phyloP scores from a whole-genome alignment of 1,140 invertebrate genomes.

The Andrena cerasifolii region DNA sequence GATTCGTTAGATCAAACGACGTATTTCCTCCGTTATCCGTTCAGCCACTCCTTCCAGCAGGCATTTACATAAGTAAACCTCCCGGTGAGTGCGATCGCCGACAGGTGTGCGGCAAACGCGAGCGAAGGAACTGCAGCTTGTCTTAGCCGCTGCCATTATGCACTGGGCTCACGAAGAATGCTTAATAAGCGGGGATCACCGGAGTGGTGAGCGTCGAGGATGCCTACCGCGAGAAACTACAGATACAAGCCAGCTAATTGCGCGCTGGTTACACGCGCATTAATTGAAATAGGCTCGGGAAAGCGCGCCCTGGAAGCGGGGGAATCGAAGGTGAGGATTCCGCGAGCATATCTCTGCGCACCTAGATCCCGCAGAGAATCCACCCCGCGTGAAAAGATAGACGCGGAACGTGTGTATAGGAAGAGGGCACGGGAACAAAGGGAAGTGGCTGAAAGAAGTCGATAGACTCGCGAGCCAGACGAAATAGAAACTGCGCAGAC shows the following conservation, averaged over 20 bases:
- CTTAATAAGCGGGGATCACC: conserved; percentile 13
- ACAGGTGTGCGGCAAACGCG: conserved; percentile 24
- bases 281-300: too few species aligned
- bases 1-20: background rate
- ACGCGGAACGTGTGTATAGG: background rate
- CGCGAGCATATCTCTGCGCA: background rate
- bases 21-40: background rate
- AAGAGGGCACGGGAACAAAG: conserved; percentile 23
- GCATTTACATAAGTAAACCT: conserved; percentile 59
- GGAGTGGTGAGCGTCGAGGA: background rate
- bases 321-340: background rate
- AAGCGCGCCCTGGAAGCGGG: too few species aligned
- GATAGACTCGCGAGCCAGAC: conserved; percentile 25
- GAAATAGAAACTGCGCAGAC: conserved; percentile 56
- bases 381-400: conserved; percentile 2
- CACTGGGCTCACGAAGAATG: background rate
- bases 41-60: background rate
- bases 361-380: background rate
- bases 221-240: background rate
- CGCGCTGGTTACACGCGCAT: too few species aligned
- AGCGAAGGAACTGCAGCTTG: conserved; percentile 1
- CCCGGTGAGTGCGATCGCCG: conserved; percentile 9
- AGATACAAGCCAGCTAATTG: too few species aligned
- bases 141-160: background rate
- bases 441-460: conserved; percentile 38